Evolutionary conservation across 2,113 vertebrate species (phyloP).

Genomic region (Mus spicilegus): DNA sequence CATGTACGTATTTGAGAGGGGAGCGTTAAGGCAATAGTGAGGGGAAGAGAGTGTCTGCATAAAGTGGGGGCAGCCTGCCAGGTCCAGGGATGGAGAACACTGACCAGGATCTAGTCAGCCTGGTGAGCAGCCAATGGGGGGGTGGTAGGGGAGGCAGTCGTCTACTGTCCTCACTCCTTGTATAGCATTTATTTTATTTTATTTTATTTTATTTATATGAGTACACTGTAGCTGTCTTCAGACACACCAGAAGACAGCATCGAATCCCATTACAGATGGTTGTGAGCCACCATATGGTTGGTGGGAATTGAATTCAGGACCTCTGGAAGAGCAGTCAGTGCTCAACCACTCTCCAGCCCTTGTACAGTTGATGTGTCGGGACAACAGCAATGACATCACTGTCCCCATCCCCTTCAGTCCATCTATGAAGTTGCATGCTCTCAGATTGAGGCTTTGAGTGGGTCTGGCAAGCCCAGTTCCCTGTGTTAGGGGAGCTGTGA

Average conservation of each 20-base stretch:
- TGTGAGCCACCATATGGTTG: no score
- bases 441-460: fast-evolving
- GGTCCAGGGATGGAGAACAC: background rate
- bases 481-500: background rate
- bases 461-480: background rate
- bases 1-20: background rate
- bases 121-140: background rate
- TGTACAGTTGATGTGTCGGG: conserved; percentile 36
- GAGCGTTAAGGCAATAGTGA: background rate
- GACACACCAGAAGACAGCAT: no score
- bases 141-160: background rate
- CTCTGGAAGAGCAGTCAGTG: no score
- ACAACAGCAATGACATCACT: background rate
- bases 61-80: no score
- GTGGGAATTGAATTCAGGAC: no score
- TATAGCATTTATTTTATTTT: background rate
- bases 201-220: no score
- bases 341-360: no score
- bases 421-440: background rate
- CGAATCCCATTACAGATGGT: no score
- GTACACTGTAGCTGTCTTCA: no score
- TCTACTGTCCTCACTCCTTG: no score
- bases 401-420: background rate
- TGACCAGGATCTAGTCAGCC: background rate
- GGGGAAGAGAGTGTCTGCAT: no score